Base-by-base conservation (phyloP, 1,140 invertebrate species). In the Centruroides vittatus region DNA sequence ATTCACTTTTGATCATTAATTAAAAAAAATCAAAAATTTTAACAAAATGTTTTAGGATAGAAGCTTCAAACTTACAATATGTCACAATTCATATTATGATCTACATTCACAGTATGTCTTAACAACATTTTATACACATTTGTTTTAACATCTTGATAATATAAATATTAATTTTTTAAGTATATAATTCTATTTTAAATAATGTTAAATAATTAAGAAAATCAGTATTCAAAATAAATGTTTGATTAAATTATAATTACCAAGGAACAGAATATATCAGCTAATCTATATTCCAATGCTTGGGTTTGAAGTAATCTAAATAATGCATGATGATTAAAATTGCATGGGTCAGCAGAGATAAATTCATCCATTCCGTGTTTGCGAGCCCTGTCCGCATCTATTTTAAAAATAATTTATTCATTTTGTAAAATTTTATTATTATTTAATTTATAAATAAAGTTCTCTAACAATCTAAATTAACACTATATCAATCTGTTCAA, bases 291-390 rank as follows among this genome's bases (percentile, higher is more conserved):
- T 70, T 98, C 93, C 49, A 99, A 78, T 0, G 94, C 93, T 51
- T 91, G 76, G 54, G 86, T 90, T 75, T 99, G 96, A 50, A 99
- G 77, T 55, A 85, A 82, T 72, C 86, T 88, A 74, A 99, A 99
- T 49, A 97, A 75, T 58, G 83, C 81, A 58, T 93, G 88, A 73
- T 99, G 96, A 70, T 95, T 90, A 75, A 93, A 97, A 74, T 86
- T 89, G 72, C 93, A 96, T 4, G 96, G 95, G 80, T 99, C 94
- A 7, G 94, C 93, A 69, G 93, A 93, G 65, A 99, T 98, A 73
- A 89, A 97, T 74, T 98, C 95, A 73, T 99, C 96, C 90, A 99
- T 93, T 47, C 96, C 95, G 76, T 98, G 94, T 73, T 98, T 98
- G 53, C 91, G 81, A 0, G 93, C 94, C 73, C 93, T 83, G 71